Conservation (phyloP, 1,140 invertebrate species). For the Trichogramma pretiosum region DNA sequence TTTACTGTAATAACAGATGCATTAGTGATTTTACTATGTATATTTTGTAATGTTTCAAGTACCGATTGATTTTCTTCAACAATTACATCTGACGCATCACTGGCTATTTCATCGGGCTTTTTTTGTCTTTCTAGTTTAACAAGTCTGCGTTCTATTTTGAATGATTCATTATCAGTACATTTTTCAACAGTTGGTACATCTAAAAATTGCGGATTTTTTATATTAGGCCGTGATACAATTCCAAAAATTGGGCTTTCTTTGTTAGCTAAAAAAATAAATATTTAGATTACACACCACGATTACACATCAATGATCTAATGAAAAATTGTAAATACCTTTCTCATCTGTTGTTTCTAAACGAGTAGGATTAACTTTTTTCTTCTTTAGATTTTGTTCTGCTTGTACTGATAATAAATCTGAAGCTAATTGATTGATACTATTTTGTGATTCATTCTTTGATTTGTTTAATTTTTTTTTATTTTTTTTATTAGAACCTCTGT, state of each 20-base stretch:
- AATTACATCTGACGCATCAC: conserved; percentile 5
- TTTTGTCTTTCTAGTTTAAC: conserved; percentile 32
- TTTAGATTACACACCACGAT: neutral
- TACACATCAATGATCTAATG: neutral
- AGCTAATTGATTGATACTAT: neutral
- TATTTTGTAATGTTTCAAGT: conserved; percentile 10
- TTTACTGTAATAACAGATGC: conserved; percentile 27
- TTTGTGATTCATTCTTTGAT: conserved; percentile 7
- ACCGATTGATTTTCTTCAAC: neutral
- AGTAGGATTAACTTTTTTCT: conserved; percentile 34
- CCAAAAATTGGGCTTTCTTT: conserved; percentile 28
- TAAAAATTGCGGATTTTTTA: conserved; percentile 31
- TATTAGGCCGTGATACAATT: conserved; percentile 25
- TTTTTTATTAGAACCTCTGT: conserved; percentile 27
- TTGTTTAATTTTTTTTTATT: conserved; percentile 20
- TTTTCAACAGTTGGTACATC: conserved; percentile 27
- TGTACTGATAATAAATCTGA: conserved; percentile 11
- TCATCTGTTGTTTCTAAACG: conserved; percentile 22
- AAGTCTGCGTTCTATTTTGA: conserved; percentile 31
- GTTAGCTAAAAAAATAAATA: conserved; percentile 20
- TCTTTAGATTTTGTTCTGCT: conserved; percentile 20
- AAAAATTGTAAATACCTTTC: conserved; percentile 25
- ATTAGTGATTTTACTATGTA: conserved; percentile 17
- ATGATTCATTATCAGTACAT: conserved; percentile 22
- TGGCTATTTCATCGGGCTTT: conserved; percentile 21